Evolutionary conservation across 2,888 invertebrate species (phyloP).

Genomic region (Pachliopta kotzebuea): DNA sequence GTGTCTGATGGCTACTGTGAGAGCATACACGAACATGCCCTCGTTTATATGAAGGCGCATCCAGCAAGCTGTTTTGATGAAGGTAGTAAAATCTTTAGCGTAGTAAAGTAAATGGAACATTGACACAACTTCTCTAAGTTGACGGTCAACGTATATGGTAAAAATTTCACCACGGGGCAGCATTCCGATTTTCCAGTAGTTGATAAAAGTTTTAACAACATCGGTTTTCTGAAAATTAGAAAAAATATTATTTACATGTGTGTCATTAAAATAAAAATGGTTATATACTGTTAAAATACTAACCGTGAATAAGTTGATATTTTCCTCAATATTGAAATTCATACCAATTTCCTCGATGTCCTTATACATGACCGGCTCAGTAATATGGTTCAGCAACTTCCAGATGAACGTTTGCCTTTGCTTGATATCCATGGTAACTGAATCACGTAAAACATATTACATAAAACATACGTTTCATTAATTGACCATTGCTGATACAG

Average conservation of each 20-base stretch:
- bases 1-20: slow-evolving; percentile 76
- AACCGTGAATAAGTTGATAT: slow-evolving; percentile 58
- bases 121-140: slow-evolving; percentile 71
- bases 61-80: slow-evolving; percentile 75
- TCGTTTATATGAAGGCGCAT: slow-evolving; percentile 77
- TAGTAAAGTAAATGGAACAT: slow-evolving; percentile 78
- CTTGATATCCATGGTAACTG: slow-evolving; percentile 63
- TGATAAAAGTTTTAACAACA: slow-evolving; percentile 80
- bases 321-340: slow-evolving; percentile 66
- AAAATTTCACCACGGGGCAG: slow-evolving; percentile 80
- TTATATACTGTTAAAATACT: slow-evolving; percentile 33
- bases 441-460: background rate
- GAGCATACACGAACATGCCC: slow-evolving; percentile 80
- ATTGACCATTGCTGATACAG: background rate
- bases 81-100: slow-evolving; percentile 74
- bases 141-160: slow-evolving; percentile 70
- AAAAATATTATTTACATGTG: background rate
- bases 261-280: background rate
- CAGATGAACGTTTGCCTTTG: slow-evolving; percentile 70
- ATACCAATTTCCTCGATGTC: slow-evolving; percentile 66
- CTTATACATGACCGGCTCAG: slow-evolving; percentile 69
- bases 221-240: slow-evolving; percentile 71
- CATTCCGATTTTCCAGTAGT: slow-evolving; percentile 73
- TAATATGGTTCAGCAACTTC: slow-evolving; percentile 75
- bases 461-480: background rate